phyloP scores from a whole-genome alignment of 2,888 invertebrate species.

The Pyrrhosoma nymphula region DNA sequence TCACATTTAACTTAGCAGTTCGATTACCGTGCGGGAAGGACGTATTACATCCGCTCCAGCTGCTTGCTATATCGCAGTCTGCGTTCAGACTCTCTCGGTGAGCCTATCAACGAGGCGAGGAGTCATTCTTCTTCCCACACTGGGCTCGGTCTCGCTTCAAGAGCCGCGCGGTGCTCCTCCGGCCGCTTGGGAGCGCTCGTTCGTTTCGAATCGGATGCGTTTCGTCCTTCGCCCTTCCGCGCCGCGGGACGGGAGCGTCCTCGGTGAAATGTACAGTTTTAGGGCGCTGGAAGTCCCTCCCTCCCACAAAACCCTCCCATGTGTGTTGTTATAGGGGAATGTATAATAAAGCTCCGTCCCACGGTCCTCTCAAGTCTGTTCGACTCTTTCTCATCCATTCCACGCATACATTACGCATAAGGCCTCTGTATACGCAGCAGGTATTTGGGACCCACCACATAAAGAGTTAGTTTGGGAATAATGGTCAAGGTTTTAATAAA shows the following conservation, averaged over 20 bases:
- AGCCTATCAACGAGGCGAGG: not conserved
- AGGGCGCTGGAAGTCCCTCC: not conserved
- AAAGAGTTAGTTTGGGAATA: no score
- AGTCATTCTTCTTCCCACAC: not conserved
- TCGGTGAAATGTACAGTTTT: not conserved
- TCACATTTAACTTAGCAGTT: not conserved
- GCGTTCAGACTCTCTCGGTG: not conserved
- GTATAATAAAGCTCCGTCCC: not conserved
- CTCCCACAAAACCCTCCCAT: not conserved
- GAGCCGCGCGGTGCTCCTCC: not conserved
- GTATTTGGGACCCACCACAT: no score
- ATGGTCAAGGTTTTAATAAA: no score
- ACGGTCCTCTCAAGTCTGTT: not conserved
- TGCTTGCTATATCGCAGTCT: not conserved
- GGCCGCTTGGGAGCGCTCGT: not conserved
- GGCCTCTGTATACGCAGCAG: not conserved
- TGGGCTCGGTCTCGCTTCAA: not conserved
- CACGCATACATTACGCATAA: not conserved
- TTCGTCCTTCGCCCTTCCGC: not conserved
- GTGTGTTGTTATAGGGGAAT: not conserved
- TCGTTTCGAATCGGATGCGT: not conserved
- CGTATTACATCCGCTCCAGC: not conserved
- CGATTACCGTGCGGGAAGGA: not conserved
- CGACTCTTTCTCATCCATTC: not conserved
- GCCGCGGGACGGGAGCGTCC: not conserved